A percentile compares a stretch with the other conserved stretches of the same genome.
These are phyloP conservation scores for Megaustenia siamemsis DNA, from an alignment of 2,888 invertebrate genomes.

Conservation along the genomic window DNA sequence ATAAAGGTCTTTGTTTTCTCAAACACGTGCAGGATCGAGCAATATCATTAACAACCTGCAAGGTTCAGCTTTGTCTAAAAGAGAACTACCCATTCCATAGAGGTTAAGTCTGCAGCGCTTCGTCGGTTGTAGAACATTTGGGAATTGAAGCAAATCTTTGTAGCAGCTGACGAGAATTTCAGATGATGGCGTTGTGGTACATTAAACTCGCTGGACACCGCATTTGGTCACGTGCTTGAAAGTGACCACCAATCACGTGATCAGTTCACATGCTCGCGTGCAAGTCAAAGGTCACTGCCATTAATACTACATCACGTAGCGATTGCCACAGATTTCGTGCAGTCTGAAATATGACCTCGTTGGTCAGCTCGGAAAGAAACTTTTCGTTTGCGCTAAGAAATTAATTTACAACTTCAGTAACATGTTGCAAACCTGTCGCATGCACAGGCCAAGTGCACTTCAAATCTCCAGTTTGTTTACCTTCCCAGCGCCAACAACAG, in stretches of 20 bases:
- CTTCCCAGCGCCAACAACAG: slow-evolving; percentile 17
- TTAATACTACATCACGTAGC: slow-evolving; percentile 23
- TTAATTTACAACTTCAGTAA: neutral
- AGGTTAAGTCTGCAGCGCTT: neutral
- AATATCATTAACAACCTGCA: neutral
- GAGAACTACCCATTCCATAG: neutral
- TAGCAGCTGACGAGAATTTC: neutral
- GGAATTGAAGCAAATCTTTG: neutral
- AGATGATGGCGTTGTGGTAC: neutral
- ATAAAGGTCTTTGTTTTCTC: neutral
- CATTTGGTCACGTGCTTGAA: slow-evolving; percentile 29
- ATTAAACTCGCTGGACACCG: neutral
- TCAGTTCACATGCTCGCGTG: neutral
- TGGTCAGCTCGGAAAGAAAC: neutral
- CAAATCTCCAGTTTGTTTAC: slow-evolving; percentile 34
- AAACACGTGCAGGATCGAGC: neutral
- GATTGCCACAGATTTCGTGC: neutral
- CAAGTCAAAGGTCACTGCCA: slow-evolving; percentile 27
- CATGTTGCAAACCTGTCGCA: neutral
- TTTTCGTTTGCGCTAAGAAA: neutral
- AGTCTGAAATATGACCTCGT: neutral
- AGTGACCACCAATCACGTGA: neutral
- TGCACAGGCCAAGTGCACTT: slow-evolving; percentile 13
- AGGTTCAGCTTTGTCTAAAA: neutral
- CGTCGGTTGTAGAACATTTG: neutral